A percentile compares a stretch with the other conserved stretches of the same genome.
These are phyloP conservation scores for Schizaphis graminum DNA, from an alignment of 2,888 invertebrate genomes.

Conservation along the genomic window DNA sequence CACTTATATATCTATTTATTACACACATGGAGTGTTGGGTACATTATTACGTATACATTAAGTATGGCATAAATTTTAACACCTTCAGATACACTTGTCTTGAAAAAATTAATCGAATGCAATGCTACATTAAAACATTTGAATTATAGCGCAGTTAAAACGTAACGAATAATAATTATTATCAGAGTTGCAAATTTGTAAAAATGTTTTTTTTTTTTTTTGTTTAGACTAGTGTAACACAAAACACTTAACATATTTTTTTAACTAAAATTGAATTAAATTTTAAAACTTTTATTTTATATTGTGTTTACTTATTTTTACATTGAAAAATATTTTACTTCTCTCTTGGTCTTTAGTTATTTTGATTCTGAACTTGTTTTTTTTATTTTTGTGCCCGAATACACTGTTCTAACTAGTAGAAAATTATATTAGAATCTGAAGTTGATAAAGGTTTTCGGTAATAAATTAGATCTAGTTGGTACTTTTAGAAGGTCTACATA, in stretches of 20 bases:
- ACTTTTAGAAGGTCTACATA: no score
- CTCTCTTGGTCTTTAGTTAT: neutral
- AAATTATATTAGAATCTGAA: neutral
- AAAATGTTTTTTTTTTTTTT: neutral
- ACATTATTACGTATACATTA: neutral
- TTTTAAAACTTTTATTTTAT: neutral
- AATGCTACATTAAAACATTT: neutral
- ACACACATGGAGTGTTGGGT: neutral
- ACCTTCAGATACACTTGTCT: neutral
- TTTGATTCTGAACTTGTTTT: neutral
- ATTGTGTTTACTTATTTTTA: neutral
- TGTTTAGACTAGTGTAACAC: neutral
- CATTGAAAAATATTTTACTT: neutral
- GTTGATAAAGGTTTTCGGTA: neutral
- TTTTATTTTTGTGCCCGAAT: neutral
- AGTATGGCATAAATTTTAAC: slow-evolving; percentile 6
- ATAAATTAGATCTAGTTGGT: neutral
- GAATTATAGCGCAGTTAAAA: neutral
- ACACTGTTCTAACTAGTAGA: neutral
- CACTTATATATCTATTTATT: slow-evolving; percentile 14
- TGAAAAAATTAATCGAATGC: neutral
- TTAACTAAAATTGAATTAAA: neutral
- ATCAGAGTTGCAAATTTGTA: neutral
- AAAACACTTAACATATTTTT: neutral
- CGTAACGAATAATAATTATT: neutral